phyloP scores from a whole-genome alignment of 2,888 invertebrate genomes.

The Eupelmus urozonus region DNA sequence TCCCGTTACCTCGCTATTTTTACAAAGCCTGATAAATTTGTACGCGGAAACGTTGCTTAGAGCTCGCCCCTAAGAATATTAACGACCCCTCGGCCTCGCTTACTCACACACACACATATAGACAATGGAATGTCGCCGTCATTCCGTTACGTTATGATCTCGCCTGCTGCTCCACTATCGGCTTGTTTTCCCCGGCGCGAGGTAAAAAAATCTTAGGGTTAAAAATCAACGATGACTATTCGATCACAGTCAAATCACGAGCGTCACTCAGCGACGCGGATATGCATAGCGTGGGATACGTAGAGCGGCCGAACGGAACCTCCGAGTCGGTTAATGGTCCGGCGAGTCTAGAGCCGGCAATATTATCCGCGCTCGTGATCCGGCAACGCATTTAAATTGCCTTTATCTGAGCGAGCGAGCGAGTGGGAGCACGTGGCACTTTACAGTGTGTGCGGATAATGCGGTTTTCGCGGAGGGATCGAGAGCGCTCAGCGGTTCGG shows the following conservation, averaged over 20 bases:
- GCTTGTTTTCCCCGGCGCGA: background rate
- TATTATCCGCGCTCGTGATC: slow-evolving; percentile 67
- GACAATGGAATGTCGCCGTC: slow-evolving; percentile 55
- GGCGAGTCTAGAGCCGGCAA: slow-evolving; percentile 10
- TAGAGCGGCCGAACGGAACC: slow-evolving; percentile 24
- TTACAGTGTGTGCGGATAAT: no score
- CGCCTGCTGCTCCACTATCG: slow-evolving; percentile 1
- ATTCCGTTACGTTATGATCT: slow-evolving; percentile 52
- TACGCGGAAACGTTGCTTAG: slow-evolving; percentile 9
- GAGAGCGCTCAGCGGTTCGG: no score
- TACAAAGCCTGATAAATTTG: background rate
- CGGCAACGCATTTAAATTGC: slow-evolving; percentile 72
- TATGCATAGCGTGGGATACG: slow-evolving; percentile 52
- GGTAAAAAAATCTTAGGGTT: background rate
- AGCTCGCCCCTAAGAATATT: slow-evolving; percentile 11
- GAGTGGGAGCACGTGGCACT: no score
- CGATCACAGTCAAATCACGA: slow-evolving; percentile 50
- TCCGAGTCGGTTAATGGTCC: no score
- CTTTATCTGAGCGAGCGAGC: slow-evolving; percentile 56
- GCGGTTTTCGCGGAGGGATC: no score
- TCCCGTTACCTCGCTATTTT: slow-evolving; percentile 12
- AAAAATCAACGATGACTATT: slow-evolving; percentile 28
- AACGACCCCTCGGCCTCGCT: slow-evolving; percentile 40
- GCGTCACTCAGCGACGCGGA: slow-evolving; percentile 5
- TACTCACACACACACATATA: slow-evolving; percentile 1